Base-by-base conservation (phyloP, 2,888 invertebrate species). In the Netelia fuscicornis region DNA sequence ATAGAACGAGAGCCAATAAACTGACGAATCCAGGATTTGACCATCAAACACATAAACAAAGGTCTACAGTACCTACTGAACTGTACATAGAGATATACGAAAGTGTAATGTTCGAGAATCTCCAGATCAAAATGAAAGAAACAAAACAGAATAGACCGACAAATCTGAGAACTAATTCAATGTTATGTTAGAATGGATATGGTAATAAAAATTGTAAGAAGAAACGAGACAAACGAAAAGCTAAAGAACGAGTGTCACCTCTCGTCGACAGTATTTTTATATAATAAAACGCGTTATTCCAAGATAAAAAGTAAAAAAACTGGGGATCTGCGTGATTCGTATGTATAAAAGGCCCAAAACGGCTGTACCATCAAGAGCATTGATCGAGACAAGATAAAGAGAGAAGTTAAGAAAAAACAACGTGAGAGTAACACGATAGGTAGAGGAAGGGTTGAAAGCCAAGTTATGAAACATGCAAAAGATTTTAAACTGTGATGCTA, bases 401-500 rank as follows among this genome's bases (percentile, higher is more conserved):
- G 13, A 68, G 56, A 72, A n/a, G 23, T 30, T 44, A 58, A 48
- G 10, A 65, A 20, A 62, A 62, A 75, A 42, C 20, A 25, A 48
- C 52, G 52, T 6, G 5, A 68, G 70, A 60, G 37, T 48, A 54
- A 58, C 44, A 64, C 17, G 70, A 58, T 52, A 48, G 30, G 30
- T 11, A 67, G 42, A n/a, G 65, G 42, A 71, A 78, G 23, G 9
- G 30, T 42, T n/a, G 25, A 72, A 52, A 20, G 60, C 23, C 54
- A 70, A 72, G 58, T 62, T 60, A 75, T 20, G 75, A 76, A 85
- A 85, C 70, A 81, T 88, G 86, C 88, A 86, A 83, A 87, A 75
- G 84, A 87, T 89, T 89, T 88, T 89, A 88, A 89, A 88, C 88
- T 87, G 88, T 89, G 88, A 89, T 88, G 88, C 87, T 87, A 86